Evolutionary conservation across 2,113 vertebrate genomes (phyloP), one percentile per base, ranked within the genome.

Genomic region (Scartelaos histophorus): DNA sequence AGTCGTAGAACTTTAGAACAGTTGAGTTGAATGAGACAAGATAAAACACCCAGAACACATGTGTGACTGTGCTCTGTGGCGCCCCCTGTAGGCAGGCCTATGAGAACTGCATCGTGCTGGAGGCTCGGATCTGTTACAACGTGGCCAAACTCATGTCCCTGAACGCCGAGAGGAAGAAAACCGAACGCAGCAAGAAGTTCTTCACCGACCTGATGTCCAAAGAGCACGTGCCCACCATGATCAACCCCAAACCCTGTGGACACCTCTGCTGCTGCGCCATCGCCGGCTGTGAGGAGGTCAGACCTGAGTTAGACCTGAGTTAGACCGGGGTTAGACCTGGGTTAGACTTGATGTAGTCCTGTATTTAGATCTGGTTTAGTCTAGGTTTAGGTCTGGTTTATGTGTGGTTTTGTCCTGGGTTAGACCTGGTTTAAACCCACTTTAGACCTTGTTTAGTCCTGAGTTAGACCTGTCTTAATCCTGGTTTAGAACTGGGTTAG

Each of bases 161-260:
- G 0, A 97, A 97, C 1, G 95, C 94, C 0, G 90, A 88, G 78
- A 85, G 97, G 91, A 97, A 97, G 92, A 98, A 99, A 89, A 96
- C 96, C 0, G 97, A 98, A 81, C 95, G 97, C 29, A 97, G 96
- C 19, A 95, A 95, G 87, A 94, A 96, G 73, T 99, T 98, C 82
- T 99, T 98, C 86, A 97, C 95, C 0, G 96, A 98, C 87, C 90
- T 98, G 69, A 95, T 95, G 89, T 92, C 92, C 34, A 97, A 97
- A 85, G 96, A 97, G 73, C 97, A 96, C 15, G 90, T 94, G 11
- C 93, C 95, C 10, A 94, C 95, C 54, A 97, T 98, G 96, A 97
- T 99, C 91, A 97, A 98, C 90, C 97, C 97, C 65, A 98, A 98
- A 70, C 97, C 97, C n/a, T 99, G 97, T 0, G 97, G 97, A 25